A percentile compares a stretch with the other conserved stretches of the same genome.
These are phyloP conservation scores for Cyprinodon diabolis DNA, from an alignment of 2,797 vertebrate species.

Conservation along the genomic window DNA sequence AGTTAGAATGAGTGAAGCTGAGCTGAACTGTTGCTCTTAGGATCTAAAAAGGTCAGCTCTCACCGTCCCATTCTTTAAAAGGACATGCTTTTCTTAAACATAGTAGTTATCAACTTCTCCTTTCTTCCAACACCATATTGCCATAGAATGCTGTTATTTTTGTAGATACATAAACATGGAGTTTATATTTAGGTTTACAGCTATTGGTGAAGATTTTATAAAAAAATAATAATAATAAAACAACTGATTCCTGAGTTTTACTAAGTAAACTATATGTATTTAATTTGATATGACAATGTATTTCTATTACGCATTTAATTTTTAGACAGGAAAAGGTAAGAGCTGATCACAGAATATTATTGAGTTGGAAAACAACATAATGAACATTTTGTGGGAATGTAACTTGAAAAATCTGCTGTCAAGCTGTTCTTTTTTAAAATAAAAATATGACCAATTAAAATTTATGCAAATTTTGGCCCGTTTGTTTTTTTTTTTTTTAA, in stretches of 20 bases:
- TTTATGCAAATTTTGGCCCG: too few species aligned
- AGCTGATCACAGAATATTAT: neutral
- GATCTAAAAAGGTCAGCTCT: conserved; percentile 45
- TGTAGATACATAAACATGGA: too few species aligned
- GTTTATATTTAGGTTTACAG: neutral
- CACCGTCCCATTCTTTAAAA: conserved; percentile 3
- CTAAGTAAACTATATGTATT: neutral
- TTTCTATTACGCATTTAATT: neutral
- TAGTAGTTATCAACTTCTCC: neutral
- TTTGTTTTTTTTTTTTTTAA: too few species aligned
- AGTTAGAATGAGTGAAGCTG: conserved; percentile 53
- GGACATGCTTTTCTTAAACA: neutral
- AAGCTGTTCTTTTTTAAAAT: too few species aligned
- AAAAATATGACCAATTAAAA: too few species aligned
- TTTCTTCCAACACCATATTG: neutral
- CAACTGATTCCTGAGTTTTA: neutral
- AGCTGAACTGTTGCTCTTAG: conserved; percentile 17
- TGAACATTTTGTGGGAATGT: neutral
- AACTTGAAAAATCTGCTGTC: too few species aligned
- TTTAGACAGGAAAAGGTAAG: neutral
- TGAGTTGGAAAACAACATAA: neutral
- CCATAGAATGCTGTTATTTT: neutral
- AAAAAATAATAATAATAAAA: neutral
- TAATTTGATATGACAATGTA: neutral
- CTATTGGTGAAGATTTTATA: neutral